Evolutionary conservation across 2,113 vertebrate genomes (phyloP).

Genomic region (Tachysurus vachellii): DNA sequence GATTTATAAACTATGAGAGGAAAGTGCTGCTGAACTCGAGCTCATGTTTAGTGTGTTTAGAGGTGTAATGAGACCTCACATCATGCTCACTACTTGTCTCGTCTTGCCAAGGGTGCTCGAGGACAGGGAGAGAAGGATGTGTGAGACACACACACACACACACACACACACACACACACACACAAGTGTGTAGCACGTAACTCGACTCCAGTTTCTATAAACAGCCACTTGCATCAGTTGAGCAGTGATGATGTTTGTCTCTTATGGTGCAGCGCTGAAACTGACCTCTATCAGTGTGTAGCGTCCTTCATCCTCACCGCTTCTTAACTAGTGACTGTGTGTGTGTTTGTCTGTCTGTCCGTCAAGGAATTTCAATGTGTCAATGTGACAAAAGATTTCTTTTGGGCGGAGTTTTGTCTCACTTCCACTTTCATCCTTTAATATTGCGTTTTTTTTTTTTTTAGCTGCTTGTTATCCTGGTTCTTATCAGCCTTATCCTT

Average conservation of each 20-base stretch:
- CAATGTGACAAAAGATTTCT: too few relatives aligned
- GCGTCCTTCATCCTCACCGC: not conserved
- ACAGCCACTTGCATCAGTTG: constrained; percentile 18
- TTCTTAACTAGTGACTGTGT: too few relatives aligned
- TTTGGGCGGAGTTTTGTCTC: too few relatives aligned
- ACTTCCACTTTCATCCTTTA: not conserved
- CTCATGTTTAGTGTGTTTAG: not conserved
- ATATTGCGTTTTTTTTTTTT: not conserved
- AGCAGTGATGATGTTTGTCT: constrained; percentile 17
- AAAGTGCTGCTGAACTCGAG: not conserved
- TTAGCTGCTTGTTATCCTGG: not conserved
- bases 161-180: not conserved
- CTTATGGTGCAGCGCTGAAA: not conserved
- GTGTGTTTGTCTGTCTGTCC: too few relatives aligned
- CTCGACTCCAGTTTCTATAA: constrained; percentile 41
- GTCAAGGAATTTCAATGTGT: too few relatives aligned
- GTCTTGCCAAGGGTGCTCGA: constrained; percentile 8
- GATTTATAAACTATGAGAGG: not conserved
- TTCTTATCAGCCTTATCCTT: not conserved
- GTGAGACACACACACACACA: not conserved
- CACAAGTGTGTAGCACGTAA: too few relatives aligned
- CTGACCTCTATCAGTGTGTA: not conserved
- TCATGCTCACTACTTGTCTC: not conserved
- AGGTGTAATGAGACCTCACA: not conserved
- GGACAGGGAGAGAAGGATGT: not conserved